These are phyloP conservation scores for Nothocercus nigrocapillus DNA, from an alignment of 2,113 vertebrate species.

Conservation along the genomic window DNA sequence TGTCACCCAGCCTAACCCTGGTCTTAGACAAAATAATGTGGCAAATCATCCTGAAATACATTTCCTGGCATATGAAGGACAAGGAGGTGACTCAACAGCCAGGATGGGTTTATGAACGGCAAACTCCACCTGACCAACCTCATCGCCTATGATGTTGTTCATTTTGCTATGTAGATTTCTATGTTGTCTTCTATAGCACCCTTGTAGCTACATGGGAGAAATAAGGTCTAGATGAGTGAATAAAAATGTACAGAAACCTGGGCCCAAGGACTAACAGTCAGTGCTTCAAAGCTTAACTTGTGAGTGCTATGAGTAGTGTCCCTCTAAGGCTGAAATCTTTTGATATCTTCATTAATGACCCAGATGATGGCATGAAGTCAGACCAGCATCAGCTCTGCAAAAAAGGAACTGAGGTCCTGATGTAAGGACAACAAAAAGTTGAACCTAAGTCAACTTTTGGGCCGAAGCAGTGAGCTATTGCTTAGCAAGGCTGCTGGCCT, in stretches of 20 bases:
- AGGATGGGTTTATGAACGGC: neutral
- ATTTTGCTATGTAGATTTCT: neutral
- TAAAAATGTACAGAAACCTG: neutral
- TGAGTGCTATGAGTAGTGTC: neutral
- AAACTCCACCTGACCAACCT: neutral
- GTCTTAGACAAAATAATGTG: accelerated
- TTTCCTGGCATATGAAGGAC: neutral
- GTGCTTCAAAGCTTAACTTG: neutral
- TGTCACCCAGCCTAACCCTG: neutral
- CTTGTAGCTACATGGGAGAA: neutral
- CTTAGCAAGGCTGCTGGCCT: neutral
- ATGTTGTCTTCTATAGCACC: neutral
- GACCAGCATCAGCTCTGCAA: neutral
- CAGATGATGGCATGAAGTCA: neutral
- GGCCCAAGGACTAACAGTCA: neutral
- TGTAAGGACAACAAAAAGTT: neutral
- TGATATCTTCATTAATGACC: neutral
- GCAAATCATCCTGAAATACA: neutral
- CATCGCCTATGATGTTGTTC: neutral
- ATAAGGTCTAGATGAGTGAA: neutral
- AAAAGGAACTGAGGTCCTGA: neutral
- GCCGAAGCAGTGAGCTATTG: neutral
- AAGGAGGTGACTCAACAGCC: neutral
- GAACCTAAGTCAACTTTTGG: neutral
- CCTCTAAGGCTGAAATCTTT: neutral